A percentile compares a stretch with the other conserved stretches of the same genome.
These are phyloP conservation scores for Agrilus biguttatus DNA, from an alignment of 2,888 invertebrate species.

Conservation along the genomic window DNA sequence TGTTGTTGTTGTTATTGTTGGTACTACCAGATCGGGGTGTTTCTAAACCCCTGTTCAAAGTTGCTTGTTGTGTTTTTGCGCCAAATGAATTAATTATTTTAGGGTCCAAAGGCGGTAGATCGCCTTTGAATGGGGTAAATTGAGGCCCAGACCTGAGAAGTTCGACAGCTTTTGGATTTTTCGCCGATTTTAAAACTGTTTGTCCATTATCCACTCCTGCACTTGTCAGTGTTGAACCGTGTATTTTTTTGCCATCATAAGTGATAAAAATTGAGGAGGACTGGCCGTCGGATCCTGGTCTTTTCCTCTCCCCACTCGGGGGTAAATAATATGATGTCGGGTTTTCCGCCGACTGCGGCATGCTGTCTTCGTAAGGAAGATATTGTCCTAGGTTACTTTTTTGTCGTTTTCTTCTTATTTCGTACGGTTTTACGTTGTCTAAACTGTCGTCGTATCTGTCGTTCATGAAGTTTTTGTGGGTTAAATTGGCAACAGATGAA, in stretches of 20 bases:
- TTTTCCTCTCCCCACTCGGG: conserved; percentile 39
- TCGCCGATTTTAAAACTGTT: conserved; percentile 12
- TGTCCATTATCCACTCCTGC: conserved; percentile 18
- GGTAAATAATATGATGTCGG: conserved; percentile 62
- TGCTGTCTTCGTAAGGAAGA: conserved; percentile 21
- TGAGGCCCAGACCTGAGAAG: conserved; percentile 52
- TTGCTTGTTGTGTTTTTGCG: conserved; percentile 23
- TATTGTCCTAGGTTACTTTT: conserved; percentile 7
- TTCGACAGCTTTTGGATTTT: conserved; percentile 35
- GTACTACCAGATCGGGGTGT: conserved; percentile 13
- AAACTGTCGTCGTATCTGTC: conserved; percentile 21
- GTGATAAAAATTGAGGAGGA: conserved; percentile 45
- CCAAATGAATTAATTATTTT: conserved; percentile 28
- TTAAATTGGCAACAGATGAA: conserved; percentile 24
- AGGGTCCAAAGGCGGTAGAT: conserved; percentile 47
- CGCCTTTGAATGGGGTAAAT: conserved; percentile 59
- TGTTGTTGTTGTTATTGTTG: conserved; percentile 6
- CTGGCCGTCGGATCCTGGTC: conserved; percentile 14
- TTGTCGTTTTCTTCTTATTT: conserved; percentile 9
- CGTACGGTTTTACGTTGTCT: conserved; percentile 11
- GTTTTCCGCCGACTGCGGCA: conserved; percentile 57
- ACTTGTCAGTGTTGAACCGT: conserved; percentile 45
- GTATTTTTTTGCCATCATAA: conserved; percentile 62
- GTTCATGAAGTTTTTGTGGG: not conserved
- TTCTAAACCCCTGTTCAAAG: conserved; percentile 23